Evolutionary conservation across 53 echinoderm and acorn worm species (phyloP).

Genomic region (Glandiceps talaboti): DNA sequence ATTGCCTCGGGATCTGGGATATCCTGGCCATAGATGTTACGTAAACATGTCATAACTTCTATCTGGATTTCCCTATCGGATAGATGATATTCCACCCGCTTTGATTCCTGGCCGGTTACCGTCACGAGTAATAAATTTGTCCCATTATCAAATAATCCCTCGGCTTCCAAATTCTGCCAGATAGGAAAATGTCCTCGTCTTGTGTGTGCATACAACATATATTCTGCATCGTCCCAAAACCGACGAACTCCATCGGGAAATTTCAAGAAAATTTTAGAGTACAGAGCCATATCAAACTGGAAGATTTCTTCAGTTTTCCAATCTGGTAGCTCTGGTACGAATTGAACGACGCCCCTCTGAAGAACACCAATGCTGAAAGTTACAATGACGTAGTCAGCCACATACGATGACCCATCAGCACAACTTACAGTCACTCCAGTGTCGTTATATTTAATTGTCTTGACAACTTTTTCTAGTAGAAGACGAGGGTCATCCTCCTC

Average conservation of each 20-base stretch:
- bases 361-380: slow-evolving; percentile 47
- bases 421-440: slow-evolving; percentile 25
- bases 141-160: slow-evolving; percentile 20
- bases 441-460: slow-evolving; percentile 16
- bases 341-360: slow-evolving; percentile 19
- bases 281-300: slow-evolving; percentile 22
- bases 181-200: slow-evolving; percentile 26
- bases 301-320: slow-evolving; percentile 35
- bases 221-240: slow-evolving; percentile 43
- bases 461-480: slow-evolving; percentile 16
- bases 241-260: slow-evolving; percentile 13
- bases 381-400: slow-evolving; percentile 23
- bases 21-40: slow-evolving; percentile 14
- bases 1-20: slow-evolving; percentile 18
- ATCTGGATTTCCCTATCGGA: slow-evolving; percentile 5
- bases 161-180: slow-evolving; percentile 30
- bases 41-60: slow-evolving; percentile 15
- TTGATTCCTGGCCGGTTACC: slow-evolving; percentile 28
- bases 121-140: slow-evolving; percentile 26
- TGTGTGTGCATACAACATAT: slow-evolving; percentile 17
- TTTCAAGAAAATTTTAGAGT: slow-evolving; percentile 43
- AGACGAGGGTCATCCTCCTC: slow-evolving; percentile 9
- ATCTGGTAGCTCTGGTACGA: slow-evolving; percentile 29
- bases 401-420: slow-evolving; percentile 26
- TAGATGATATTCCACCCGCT: slow-evolving; percentile 27